Conservation (phyloP, 2,888 invertebrate genomes). For the Laspeyria flexula region DNA sequence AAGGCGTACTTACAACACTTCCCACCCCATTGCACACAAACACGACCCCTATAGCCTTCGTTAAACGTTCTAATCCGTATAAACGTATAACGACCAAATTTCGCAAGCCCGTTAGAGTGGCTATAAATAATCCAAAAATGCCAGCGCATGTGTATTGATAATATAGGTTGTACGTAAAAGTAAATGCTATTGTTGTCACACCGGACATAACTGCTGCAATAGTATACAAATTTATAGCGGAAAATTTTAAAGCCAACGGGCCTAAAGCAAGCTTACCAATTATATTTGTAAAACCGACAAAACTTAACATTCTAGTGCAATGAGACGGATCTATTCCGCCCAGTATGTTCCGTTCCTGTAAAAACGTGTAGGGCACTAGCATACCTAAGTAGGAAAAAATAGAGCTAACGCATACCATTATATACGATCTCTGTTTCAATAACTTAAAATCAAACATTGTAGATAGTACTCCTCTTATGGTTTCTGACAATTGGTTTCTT, state of each 20-base stretch:
- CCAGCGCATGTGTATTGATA: constrained; percentile 66
- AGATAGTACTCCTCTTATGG: constrained; percentile 65
- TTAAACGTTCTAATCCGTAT: constrained; percentile 72
- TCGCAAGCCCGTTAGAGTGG: constrained; percentile 59
- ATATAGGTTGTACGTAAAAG: constrained; percentile 56
- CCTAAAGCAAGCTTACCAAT: constrained; percentile 62
- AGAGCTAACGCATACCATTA: constrained; percentile 57
- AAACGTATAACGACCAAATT: constrained; percentile 65
- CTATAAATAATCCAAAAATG: constrained; percentile 64
- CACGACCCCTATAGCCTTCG: constrained; percentile 72
- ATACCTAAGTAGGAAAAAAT: constrained; percentile 62
- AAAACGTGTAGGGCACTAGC: constrained; percentile 69
- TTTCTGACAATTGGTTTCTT: no score
- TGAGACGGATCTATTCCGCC: constrained; percentile 53
- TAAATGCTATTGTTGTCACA: constrained; percentile 57
- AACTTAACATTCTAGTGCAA: constrained; percentile 65
- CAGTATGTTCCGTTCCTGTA: constrained; percentile 59
- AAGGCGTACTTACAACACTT: constrained; percentile 65
- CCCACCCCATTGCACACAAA: constrained; percentile 71
- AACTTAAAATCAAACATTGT: constrained; percentile 74
- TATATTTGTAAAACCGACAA: constrained; percentile 63
- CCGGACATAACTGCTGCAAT: constrained; percentile 53
- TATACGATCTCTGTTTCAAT: constrained; percentile 61
- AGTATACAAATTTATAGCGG: constrained; percentile 54
- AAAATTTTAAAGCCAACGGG: constrained; percentile 58